Evolutionary conservation across 35 echinoderm and acorn worm genomes (phyloP), one percentile per base, ranked within the genome.

Genomic region (Antedon bifida): DNA sequence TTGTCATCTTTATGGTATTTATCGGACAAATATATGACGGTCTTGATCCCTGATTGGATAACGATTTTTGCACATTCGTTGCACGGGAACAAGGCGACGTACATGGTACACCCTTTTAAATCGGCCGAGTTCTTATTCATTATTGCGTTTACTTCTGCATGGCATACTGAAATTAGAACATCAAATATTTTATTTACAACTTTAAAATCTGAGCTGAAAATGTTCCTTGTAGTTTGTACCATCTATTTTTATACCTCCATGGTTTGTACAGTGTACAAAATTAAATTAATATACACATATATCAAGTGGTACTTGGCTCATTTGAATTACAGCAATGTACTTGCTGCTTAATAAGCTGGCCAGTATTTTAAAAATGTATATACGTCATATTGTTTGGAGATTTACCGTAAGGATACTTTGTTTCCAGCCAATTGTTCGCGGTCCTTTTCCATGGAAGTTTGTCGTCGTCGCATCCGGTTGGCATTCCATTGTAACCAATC

Each of bases 401-500:
- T n/a, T 87, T 87, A 96, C 93, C 93, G 78, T 92, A 96, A 55
- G 93, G 87, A 35, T 89, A 92, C 31, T 96, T 96, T 75, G 90
- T 88, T n/a, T 96, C 93, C 82, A 96, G 78, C 87, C 84, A 89
- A 29, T 89, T 83, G 8, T 89, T 86, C 34, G 39, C 36, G 1
- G 82, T 76, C 21, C 83, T 85, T 55, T 78, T 84, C 93, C 93
- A 96, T 31, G 93, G 93, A 10, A 96, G 78, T 74, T 81, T 44
- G 42, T 85, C 77, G 84, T 96, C 93, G 76, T 75, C 83, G 31
- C 93, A 96, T 34, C 90, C 90, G 55, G 77, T 96, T 0, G 93
- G 93, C 93, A 96, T 96, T 5, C 93, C 93, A 82, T 96, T 96
- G 74, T 96, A 96, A 30, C 93, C 93, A 77, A 96, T 96, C 10